phyloP scores from a whole-genome alignment of 2,888 invertebrate genomes.

The Limnephilus lunatus region DNA sequence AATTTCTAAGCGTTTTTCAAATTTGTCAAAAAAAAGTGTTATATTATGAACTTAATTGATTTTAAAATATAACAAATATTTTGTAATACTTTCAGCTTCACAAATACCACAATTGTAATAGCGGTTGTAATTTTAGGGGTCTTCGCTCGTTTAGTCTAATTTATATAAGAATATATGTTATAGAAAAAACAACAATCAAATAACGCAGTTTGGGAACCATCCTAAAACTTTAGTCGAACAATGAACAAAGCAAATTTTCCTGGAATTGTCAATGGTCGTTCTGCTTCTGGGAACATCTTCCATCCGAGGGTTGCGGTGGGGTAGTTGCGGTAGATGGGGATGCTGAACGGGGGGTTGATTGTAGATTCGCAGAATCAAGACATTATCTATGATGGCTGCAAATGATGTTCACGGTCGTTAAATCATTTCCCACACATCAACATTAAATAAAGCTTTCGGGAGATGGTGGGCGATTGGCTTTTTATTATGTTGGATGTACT shows the following conservation, averaged over 20 bases:
- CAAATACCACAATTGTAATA: too few relatives aligned
- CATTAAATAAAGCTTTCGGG: neutral
- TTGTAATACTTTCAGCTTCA: too few relatives aligned
- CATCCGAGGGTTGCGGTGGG: neutral
- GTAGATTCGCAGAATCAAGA: neutral
- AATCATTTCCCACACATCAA: neutral
- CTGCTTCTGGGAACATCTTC: constrained; percentile 16
- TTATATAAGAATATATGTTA: too few relatives aligned
- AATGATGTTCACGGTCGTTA: constrained; percentile 15
- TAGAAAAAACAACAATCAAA: neutral
- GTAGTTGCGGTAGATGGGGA: neutral
- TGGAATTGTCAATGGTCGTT: constrained; percentile 14
- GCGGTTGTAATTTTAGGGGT: too few relatives aligned
- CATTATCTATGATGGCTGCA: constrained; percentile 9
- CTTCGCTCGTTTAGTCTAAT: too few relatives aligned
- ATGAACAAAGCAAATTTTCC: constrained; percentile 22
- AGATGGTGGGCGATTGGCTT: neutral
- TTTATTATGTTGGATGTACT: neutral
- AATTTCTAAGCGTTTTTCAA: too few relatives aligned
- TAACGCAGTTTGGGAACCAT: neutral
- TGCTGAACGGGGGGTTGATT: neutral
- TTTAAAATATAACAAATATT: too few relatives aligned
- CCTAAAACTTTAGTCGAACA: neutral
- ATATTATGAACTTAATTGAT: too few relatives aligned
- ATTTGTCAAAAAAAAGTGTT: too few relatives aligned